A percentile compares a stretch with the other conserved stretches of the same genome.
Evolutionary conservation across 2,797 vertebrate genomes (phyloP).

Genomic region (Chiropotes sagulatus): DNA sequence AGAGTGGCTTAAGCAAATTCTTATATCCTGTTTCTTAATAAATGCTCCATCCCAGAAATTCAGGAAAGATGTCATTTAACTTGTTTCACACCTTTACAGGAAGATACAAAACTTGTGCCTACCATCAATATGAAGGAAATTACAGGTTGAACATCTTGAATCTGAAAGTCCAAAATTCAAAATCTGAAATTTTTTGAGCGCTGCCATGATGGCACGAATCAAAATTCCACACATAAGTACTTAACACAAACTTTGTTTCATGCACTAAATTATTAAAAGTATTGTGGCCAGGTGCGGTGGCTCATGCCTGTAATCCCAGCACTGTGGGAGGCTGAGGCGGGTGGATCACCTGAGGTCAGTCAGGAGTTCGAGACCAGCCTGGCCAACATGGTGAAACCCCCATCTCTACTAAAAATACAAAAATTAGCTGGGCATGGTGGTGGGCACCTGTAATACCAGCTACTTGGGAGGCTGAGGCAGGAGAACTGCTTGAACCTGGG

Average conservation of each 20-base stretch:
- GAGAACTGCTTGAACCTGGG: background rate
- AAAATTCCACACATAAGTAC: background rate
- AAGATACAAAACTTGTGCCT: background rate
- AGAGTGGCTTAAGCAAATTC: background rate
- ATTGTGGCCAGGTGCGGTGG: background rate
- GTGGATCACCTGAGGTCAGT: background rate
- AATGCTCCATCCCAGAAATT: background rate
- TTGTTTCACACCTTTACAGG: background rate
- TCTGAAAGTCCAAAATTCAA: background rate
- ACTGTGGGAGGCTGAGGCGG: background rate
- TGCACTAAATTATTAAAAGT: background rate
- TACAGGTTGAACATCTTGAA: background rate
- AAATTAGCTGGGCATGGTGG: background rate
- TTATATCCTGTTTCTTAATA: background rate
- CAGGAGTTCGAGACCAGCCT: background rate
- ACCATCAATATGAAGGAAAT: background rate
- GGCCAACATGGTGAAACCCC: background rate
- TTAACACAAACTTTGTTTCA: background rate
- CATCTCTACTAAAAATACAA: background rate
- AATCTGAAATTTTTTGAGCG: background rate
- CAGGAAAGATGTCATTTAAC: background rate
- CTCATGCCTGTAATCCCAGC: background rate
- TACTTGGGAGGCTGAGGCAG: background rate
- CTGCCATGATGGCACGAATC: background rate
- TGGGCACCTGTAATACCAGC: background rate